A percentile compares a stretch with the other conserved stretches of the same genome.
Conservation (phyloP, 1,140 invertebrate genomes). For the Drosophila melanica region DNA sequence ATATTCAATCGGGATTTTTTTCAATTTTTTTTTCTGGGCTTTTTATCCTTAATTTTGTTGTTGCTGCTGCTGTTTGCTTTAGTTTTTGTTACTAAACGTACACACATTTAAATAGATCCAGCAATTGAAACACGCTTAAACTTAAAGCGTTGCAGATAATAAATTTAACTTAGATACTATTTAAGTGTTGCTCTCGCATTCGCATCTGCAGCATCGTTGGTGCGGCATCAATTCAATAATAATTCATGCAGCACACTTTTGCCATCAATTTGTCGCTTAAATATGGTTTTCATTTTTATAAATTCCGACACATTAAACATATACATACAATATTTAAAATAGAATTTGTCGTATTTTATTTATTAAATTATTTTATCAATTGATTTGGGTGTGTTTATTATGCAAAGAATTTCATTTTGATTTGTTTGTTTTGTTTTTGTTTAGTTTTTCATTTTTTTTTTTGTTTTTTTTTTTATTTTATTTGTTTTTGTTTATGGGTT, state of each 20-base stretch:
- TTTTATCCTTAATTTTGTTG: slow-evolving; percentile 57
- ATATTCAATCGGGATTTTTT: slow-evolving; percentile 72
- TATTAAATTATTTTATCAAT: slow-evolving; percentile 71
- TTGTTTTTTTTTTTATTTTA: slow-evolving; percentile 28
- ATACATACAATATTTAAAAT: slow-evolving; percentile 77
- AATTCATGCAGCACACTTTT: slow-evolving; percentile 53
- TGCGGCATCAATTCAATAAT: slow-evolving; percentile 59
- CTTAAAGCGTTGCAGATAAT: slow-evolving; percentile 71
- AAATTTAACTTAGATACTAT: slow-evolving; percentile 76
- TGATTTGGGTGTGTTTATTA: slow-evolving; percentile 52
- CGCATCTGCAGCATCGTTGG: slow-evolving; percentile 18
- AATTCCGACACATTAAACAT: slow-evolving; percentile 80
- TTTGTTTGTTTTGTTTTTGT: slow-evolving; percentile 36
- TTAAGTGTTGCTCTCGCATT: slow-evolving; percentile 66
- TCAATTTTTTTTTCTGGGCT: slow-evolving; percentile 51
- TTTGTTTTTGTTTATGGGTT: slow-evolving; percentile 55
- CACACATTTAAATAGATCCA: slow-evolving; percentile 66
- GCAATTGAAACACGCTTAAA: slow-evolving; percentile 76
- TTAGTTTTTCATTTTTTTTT: slow-evolving; percentile 28
- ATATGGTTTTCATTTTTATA: slow-evolving; percentile 19
- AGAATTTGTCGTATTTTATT: slow-evolving; percentile 57
- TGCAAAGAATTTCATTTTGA: slow-evolving; percentile 71
- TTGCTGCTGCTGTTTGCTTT: slow-evolving; percentile 47
- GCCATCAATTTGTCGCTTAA: slow-evolving; percentile 35
- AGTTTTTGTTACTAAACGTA: slow-evolving; percentile 61